Conservation (phyloP, 2,797 vertebrate species). For the Strix occidentalis region DNA sequence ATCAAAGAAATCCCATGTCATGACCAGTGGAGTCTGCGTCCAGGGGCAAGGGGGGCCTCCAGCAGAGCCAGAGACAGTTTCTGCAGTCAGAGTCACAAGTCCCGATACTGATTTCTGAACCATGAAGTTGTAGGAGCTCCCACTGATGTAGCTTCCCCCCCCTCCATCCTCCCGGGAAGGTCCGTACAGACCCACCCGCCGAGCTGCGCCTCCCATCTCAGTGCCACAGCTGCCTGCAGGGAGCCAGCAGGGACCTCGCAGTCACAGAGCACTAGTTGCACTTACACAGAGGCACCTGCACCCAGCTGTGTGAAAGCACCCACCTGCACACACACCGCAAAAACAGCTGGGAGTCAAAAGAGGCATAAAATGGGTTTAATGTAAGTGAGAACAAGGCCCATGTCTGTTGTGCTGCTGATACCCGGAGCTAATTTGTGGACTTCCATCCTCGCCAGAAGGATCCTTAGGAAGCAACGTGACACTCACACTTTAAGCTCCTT, state of each 20-base stretch:
- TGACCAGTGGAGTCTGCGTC: rapidly evolving
- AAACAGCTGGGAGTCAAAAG: not conserved
- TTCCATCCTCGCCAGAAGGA: not conserved
- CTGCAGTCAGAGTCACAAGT: not conserved
- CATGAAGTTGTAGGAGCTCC: not conserved
- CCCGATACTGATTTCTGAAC: rapidly evolving
- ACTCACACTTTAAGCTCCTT: not conserved
- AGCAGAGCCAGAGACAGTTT: not conserved
- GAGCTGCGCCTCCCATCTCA: rapidly evolving
- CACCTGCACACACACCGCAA: not conserved
- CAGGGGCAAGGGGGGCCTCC: not conserved
- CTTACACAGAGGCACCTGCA: not conserved
- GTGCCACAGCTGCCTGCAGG: not conserved
- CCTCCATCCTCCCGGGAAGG: not conserved
- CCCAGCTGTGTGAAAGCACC: not conserved
- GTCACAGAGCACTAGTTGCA: not conserved
- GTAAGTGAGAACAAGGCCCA: not conserved
- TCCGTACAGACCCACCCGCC: no score
- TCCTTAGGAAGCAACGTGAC: rapidly evolving
- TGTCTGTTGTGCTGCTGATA: not conserved
- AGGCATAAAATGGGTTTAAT: not conserved
- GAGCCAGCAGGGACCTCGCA: rapidly evolving
- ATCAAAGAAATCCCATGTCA: rapidly evolving
- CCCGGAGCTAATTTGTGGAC: rapidly evolving
- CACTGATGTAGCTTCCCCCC: not conserved